These are phyloP conservation scores for Hetaerina titia DNA, from an alignment of 2,888 invertebrate species.

Conservation along the genomic window DNA sequence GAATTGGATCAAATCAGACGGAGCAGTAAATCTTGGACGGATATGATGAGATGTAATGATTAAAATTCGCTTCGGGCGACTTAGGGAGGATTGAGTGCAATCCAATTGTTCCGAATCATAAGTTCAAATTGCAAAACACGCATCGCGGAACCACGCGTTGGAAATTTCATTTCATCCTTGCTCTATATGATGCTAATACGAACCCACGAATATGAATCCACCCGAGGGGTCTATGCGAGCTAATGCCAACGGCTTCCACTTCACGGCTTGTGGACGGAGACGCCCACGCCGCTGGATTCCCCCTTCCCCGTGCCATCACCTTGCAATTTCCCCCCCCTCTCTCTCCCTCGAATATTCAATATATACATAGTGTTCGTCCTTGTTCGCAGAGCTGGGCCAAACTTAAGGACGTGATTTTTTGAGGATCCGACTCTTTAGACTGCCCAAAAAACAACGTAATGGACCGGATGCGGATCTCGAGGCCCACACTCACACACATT, in stretches of 20 bases:
- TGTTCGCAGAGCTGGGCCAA: not conserved
- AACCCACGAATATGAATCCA: too few relatives aligned
- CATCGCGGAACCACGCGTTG: too few relatives aligned
- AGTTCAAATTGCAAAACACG: too few relatives aligned
- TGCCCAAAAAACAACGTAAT: not conserved
- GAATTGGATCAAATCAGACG: too few relatives aligned
- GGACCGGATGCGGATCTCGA: not conserved
- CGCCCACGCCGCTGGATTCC: not conserved
- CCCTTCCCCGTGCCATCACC: not conserved
- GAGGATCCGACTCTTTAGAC: not conserved
- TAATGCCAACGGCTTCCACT: not conserved
- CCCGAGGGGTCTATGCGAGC: too few relatives aligned
- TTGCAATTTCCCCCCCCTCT: not conserved
- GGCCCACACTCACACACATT: not conserved
- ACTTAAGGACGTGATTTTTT: conserved; percentile 7
- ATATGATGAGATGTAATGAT: too few relatives aligned
- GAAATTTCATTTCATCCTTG: too few relatives aligned
- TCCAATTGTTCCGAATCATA: too few relatives aligned
- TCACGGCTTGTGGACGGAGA: not conserved
- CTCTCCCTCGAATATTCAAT: not conserved
- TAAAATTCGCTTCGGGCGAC: too few relatives aligned
- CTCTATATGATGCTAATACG: too few relatives aligned
- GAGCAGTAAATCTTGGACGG: too few relatives aligned
- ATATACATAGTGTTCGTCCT: not conserved
- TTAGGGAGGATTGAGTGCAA: too few relatives aligned